Percentiles rank a stretch among this genome's conserved stretches.
These are phyloP conservation scores for Lithodes maja DNA, from an alignment of 2,888 invertebrate species.

Conservation along the genomic window DNA sequence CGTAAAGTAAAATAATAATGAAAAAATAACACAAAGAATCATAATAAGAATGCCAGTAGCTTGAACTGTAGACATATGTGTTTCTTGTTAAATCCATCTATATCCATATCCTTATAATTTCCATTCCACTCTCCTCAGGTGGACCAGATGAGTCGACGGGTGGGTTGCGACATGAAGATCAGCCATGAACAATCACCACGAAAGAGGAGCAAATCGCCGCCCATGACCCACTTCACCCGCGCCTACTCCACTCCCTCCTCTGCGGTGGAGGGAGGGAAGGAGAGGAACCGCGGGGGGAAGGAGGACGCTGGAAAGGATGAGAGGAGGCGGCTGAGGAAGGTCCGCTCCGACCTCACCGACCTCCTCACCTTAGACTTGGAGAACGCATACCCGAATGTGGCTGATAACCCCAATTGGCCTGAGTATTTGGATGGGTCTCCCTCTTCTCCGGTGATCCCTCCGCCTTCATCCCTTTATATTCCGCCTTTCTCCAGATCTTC, in stretches of 20 bases:
- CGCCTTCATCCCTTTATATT: neutral
- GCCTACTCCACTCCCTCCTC: neutral
- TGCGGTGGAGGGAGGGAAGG: neutral
- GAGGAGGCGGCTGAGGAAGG: neutral
- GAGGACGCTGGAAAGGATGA: neutral
- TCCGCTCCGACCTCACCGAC: conserved; percentile 1
- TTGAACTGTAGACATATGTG: no score
- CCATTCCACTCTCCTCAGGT: neutral
- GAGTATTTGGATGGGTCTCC: neutral
- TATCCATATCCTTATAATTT: neutral
- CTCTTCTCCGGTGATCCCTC: neutral
- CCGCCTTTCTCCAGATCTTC: neutral
- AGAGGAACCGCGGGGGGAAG: neutral
- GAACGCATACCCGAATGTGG: neutral
- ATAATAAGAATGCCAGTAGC: neutral
- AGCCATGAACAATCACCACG: neutral
- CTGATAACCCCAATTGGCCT: neutral
- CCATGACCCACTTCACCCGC: neutral
- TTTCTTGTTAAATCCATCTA: neutral
- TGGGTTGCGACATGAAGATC: neutral
- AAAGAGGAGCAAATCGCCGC: neutral
- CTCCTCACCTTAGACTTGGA: neutral
- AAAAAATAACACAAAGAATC: neutral
- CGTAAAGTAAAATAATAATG: neutral
- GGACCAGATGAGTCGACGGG: neutral